Conservation (phyloP, 2,797 vertebrate genomes). For the Alectoris magna region DNA sequence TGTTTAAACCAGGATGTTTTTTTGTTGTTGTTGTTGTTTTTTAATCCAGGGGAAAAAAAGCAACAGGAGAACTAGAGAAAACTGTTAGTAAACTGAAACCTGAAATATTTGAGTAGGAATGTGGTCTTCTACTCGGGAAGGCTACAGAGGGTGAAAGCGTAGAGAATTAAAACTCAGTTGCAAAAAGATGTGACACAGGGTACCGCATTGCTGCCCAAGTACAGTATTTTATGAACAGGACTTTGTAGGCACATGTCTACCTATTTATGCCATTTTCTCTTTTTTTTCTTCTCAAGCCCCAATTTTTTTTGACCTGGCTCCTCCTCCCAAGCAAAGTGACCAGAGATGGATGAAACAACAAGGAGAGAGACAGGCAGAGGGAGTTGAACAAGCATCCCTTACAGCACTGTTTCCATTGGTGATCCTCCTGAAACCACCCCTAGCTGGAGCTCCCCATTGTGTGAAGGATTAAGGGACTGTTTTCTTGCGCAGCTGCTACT, state of each 20-base stretch:
- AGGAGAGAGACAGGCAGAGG: background rate
- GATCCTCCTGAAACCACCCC: background rate
- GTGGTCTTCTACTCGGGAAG: background rate
- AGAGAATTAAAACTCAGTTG: background rate
- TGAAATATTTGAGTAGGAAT: background rate
- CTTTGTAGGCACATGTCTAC: background rate
- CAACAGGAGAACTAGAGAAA: background rate
- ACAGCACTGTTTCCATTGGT: accelerated
- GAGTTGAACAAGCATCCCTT: background rate
- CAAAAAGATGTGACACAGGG: background rate
- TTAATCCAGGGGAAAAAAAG: background rate
- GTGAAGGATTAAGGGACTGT: accelerated
- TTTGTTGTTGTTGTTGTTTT: background rate
- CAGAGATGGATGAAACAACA: background rate
- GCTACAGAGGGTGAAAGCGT: background rate
- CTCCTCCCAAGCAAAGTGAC: background rate
- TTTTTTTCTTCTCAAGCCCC: background rate
- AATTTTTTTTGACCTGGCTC: background rate
- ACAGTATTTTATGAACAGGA: background rate
- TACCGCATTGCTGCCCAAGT: background rate
- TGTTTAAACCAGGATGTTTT: background rate
- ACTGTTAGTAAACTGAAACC: background rate
- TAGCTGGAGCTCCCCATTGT: background rate
- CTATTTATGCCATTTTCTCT: background rate
- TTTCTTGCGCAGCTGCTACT: background rate